A percentile compares a stretch with the other conserved stretches of the same genome.
Evolutionary conservation across 2,113 vertebrate species (phyloP).

Genomic region (Platysternon megacephalum): DNA sequence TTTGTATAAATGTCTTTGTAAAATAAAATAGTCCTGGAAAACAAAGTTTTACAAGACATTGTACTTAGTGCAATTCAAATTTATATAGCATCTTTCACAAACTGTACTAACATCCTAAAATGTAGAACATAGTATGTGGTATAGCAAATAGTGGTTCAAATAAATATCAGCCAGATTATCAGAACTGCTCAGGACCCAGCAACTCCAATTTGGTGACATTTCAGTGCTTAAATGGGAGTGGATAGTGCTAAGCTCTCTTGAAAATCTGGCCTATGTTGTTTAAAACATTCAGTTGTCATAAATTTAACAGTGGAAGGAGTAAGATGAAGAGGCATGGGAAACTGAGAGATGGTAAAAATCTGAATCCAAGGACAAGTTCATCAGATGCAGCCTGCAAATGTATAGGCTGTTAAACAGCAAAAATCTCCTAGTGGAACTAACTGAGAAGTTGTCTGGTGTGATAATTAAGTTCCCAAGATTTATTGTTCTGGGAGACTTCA

Average conservation of each 20-base stretch:
- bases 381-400: background rate
- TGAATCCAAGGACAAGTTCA: background rate
- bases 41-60: background rate
- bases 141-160: background rate
- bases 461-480: background rate
- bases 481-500: background rate
- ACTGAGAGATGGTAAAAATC: slow-evolving; percentile 8
- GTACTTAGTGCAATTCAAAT: background rate
- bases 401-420: background rate
- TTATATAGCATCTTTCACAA: background rate
- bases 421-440: background rate
- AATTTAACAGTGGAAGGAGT: background rate
- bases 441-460: slow-evolving; percentile 9
- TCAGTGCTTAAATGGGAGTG: background rate
- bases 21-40: background rate
- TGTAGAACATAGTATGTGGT: background rate
- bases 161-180: background rate
- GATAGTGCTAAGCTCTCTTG: slow-evolving; percentile 22
- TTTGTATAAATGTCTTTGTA: background rate
- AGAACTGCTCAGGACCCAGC: background rate
- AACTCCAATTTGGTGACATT: background rate
- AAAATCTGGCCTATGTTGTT: background rate
- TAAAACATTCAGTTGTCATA: background rate
- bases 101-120: background rate
- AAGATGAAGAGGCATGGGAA: background rate